These are phyloP conservation scores for Harpalus rufipes DNA, from an alignment of 2,888 invertebrate species.

Conservation along the genomic window DNA sequence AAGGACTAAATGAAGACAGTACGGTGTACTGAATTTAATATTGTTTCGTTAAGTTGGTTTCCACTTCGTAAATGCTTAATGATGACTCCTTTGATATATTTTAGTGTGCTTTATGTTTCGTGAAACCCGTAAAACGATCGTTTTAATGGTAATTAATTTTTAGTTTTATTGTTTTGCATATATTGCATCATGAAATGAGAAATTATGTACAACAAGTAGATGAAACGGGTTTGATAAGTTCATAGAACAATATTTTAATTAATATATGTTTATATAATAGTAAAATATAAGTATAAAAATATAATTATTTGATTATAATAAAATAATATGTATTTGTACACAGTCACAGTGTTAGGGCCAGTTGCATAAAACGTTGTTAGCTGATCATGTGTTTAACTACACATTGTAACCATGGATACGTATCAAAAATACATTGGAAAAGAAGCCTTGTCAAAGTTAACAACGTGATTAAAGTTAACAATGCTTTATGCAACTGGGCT, in stretches of 20 bases:
- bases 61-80: conserved; percentile 35
- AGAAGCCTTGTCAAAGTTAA: no score
- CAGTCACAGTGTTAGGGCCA: no score
- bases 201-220: background rate
- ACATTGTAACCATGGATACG: no score
- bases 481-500: no score
- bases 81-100: conserved; percentile 21
- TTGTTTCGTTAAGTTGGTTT: conserved; percentile 35
- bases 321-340: no score
- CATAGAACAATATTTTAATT: background rate
- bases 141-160: conserved; percentile 18
- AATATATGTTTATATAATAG: background rate
- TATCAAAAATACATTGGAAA: no score
- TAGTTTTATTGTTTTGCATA: background rate
- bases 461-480: no score
- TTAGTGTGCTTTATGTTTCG: conserved; percentile 7
- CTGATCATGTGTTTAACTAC: no score
- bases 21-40: conserved; percentile 46
- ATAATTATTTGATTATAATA: background rate
- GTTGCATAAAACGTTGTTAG: no score
- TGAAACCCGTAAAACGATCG: background rate
- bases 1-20: conserved; percentile 49
- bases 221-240: background rate
- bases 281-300: background rate
- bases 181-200: background rate